Evolutionary conservation across 2,113 vertebrate genomes (phyloP).

Genomic region (Puffinus mauretanicus): DNA sequence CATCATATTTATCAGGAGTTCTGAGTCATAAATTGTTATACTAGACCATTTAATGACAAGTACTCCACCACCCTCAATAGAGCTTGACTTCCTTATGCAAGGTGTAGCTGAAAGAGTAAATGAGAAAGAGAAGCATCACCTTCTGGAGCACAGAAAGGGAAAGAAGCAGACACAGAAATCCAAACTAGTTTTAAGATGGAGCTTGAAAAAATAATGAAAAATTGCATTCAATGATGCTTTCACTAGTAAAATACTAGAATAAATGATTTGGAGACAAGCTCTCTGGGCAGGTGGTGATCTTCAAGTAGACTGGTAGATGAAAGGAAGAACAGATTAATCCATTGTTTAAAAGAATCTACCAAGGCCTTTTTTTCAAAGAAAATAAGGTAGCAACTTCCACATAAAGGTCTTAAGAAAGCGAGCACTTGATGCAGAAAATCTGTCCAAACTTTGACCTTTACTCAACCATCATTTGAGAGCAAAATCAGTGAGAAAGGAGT

Average conservation of each 20-base stretch:
- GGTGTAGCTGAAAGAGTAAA: neutral
- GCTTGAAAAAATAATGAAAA: neutral
- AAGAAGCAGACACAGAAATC: neutral
- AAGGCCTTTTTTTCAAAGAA: neutral
- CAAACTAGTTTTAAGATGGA: neutral
- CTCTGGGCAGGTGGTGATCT: neutral
- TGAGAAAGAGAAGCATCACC: neutral
- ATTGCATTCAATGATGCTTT: neutral
- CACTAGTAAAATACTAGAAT: neutral
- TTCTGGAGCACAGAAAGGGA: neutral
- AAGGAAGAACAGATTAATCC: neutral
- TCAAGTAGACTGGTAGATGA: neutral
- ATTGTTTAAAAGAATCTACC: neutral
- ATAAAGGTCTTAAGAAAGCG: neutral
- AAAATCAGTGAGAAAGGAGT: neutral
- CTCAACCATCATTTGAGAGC: neutral
- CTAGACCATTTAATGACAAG: neutral
- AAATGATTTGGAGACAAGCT: neutral
- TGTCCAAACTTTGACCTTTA: neutral
- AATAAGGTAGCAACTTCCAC: neutral
- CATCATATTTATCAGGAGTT: conserved; percentile 8
- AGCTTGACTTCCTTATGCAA: neutral
- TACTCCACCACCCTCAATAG: neutral
- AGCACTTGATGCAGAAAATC: neutral
- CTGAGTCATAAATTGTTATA: conserved; percentile 21